Conservation (phyloP, 2,797 vertebrate species). For the Peromyscus aztecus region DNA sequence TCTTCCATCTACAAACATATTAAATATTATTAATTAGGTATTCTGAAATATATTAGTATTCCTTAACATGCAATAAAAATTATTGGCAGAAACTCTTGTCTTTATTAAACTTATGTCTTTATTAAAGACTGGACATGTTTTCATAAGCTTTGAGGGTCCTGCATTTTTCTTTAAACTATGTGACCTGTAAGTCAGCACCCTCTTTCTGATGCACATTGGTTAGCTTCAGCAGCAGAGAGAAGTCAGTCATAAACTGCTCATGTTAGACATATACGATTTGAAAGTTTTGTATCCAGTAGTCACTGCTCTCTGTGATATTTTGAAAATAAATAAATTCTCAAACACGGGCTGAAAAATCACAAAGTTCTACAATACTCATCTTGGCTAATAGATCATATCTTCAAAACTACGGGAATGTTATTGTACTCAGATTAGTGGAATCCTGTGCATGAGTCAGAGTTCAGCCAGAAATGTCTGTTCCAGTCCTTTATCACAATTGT, state of each 20-base stretch:
- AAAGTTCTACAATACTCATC: neutral
- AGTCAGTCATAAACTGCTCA: neutral
- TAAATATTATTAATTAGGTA: neutral
- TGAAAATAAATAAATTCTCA: neutral
- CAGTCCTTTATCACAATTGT: neutral
- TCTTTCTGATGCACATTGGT: neutral
- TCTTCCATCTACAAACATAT: neutral
- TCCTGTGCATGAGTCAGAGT: neutral
- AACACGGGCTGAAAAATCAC: neutral
- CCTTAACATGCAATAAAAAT: neutral
- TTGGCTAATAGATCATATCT: neutral
- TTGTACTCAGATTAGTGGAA: neutral
- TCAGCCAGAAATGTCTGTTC: neutral
- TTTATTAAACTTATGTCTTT: neutral
- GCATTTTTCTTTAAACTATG: neutral
- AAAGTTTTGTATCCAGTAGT: neutral
- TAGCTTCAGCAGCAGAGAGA: neutral
- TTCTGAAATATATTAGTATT: neutral
- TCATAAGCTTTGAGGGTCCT: neutral
- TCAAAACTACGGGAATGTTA: neutral
- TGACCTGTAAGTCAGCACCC: neutral
- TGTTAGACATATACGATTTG: neutral
- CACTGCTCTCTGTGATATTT: neutral
- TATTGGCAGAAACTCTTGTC: neutral
- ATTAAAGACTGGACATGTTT: neutral